Percentiles rank a stretch among this genome's conserved stretches.
Evolutionary conservation across 1,140 invertebrate species (phyloP).

Genomic region (Drosophila virilis): DNA sequence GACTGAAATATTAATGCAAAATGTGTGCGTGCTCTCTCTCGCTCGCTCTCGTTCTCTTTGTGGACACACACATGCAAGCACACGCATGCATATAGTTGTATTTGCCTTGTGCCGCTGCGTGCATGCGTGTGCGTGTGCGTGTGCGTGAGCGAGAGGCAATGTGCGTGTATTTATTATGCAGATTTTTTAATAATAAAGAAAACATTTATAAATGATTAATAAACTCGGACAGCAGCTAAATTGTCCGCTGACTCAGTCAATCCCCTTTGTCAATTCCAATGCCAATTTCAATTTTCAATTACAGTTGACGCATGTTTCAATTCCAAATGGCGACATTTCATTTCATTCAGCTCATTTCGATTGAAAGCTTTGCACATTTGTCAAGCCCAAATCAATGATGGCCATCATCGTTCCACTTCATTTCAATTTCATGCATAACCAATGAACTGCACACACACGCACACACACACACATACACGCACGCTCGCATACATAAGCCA

Average conservation of each 20-base stretch:
- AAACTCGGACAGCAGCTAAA: slow-evolving; percentile 25
- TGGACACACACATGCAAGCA: slow-evolving; percentile 4
- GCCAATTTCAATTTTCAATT: slow-evolving; percentile 7
- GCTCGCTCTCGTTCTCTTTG: slow-evolving; percentile 42
- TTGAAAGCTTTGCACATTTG: slow-evolving; percentile 42
- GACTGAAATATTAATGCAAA: slow-evolving; percentile 79
- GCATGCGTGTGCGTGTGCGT: no score
- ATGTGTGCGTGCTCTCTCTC: slow-evolving; percentile 22
- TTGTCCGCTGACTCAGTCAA: slow-evolving; percentile 39
- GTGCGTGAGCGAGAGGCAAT: slow-evolving; percentile 6
- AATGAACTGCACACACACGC: slow-evolving; percentile 35
- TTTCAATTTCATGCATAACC: slow-evolving; percentile 66
- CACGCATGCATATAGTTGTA: slow-evolving; percentile 20
- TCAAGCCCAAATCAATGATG: slow-evolving; percentile 52
- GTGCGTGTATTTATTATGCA: slow-evolving; percentile 73
- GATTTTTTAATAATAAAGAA: slow-evolving; percentile 71
- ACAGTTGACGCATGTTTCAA: not conserved
- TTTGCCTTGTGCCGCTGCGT: slow-evolving; percentile 7
- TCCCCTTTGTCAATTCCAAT: slow-evolving; percentile 10
- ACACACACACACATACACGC: slow-evolving; percentile 1
- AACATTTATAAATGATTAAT: slow-evolving; percentile 69
- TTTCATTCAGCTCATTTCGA: not conserved
- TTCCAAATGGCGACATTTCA: not conserved
- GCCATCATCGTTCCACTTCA: slow-evolving; percentile 44
- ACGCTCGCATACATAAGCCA: not conserved